Percentiles rank a stretch among this genome's conserved stretches.
phyloP scores from a whole-genome alignment of 2,888 invertebrate genomes.

The Scelioninae gen. 1 region DNA sequence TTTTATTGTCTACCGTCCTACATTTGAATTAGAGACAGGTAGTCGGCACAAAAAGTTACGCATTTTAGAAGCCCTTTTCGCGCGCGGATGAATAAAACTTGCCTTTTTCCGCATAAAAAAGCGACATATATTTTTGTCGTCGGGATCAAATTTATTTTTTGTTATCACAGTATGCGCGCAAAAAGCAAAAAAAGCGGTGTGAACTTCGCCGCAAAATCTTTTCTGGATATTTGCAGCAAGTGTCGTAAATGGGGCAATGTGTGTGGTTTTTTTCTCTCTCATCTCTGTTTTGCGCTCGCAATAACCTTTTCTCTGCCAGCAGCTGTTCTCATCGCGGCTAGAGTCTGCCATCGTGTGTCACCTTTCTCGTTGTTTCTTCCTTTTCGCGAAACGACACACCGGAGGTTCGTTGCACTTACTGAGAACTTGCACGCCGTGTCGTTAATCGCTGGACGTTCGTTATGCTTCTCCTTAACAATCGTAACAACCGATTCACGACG shows the following conservation, averaged over 20 bases:
- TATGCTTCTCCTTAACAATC: constrained; percentile 63
- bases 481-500: constrained; percentile 45
- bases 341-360: constrained; percentile 60
- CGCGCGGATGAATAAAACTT: constrained; percentile 15
- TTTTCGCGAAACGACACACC: constrained; percentile 59
- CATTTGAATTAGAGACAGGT: constrained; percentile 39
- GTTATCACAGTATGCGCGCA: constrained; percentile 14
- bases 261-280: constrained; percentile 54
- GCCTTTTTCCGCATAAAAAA: constrained; percentile 15
- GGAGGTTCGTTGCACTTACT: constrained; percentile 65
- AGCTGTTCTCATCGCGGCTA: constrained; percentile 67
- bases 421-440: constrained; percentile 50
- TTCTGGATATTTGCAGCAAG: constrained; percentile 65
- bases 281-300: constrained; percentile 61
- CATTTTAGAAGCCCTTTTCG: constrained; percentile 15
- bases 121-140: constrained; percentile 28
- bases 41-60: constrained; percentile 44
- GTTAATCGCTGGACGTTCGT: constrained; percentile 64
- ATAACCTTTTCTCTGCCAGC: constrained; percentile 70
- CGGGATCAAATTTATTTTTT: constrained; percentile 49
- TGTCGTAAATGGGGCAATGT: constrained; percentile 67
- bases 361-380: constrained; percentile 65
- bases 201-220: constrained; percentile 59
- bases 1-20: constrained; percentile 2
- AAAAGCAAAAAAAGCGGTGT: constrained; percentile 25